phyloP scores from a whole-genome alignment of 2,888 invertebrate genomes.

The Ypsolopha sequella region DNA sequence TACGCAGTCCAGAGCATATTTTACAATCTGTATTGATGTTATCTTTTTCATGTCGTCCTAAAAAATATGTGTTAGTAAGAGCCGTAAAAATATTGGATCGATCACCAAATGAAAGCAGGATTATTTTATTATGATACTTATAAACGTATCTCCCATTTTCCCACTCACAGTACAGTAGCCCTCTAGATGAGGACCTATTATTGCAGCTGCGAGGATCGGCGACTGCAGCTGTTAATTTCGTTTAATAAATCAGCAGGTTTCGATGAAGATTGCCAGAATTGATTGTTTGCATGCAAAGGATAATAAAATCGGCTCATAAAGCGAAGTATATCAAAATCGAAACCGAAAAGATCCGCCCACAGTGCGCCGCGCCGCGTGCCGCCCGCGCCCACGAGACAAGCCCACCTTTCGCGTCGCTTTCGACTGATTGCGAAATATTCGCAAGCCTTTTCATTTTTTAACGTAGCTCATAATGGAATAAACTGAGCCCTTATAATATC shows the following conservation, averaged over 20 bases:
- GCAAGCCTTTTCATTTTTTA: background rate
- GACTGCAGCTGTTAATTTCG: background rate
- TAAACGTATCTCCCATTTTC: too few relatives aligned
- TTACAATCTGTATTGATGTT: background rate
- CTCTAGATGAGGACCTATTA: too few relatives aligned
- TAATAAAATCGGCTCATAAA: conserved; percentile 25
- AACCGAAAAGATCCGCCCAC: background rate
- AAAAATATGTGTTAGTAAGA: too few relatives aligned
- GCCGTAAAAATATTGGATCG: too few relatives aligned
- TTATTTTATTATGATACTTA: too few relatives aligned
- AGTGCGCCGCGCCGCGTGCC: conserved; percentile 4
- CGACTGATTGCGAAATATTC: background rate
- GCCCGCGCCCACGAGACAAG: conserved; percentile 1
- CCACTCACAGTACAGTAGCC: too few relatives aligned
- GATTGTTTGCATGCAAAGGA: conserved; percentile 19
- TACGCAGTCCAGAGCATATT: background rate
- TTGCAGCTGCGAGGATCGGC: too few relatives aligned
- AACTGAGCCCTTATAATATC: too few relatives aligned
- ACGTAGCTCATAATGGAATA: too few relatives aligned
- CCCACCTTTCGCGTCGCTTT: background rate
- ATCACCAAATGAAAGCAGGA: too few relatives aligned
- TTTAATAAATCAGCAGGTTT: background rate
- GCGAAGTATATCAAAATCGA: conserved; percentile 26
- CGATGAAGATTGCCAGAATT: conserved; percentile 2
- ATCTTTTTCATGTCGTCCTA: too few relatives aligned